These are phyloP conservation scores for Pandemis heparana DNA, from an alignment of 2,888 invertebrate genomes.

Conservation along the genomic window DNA sequence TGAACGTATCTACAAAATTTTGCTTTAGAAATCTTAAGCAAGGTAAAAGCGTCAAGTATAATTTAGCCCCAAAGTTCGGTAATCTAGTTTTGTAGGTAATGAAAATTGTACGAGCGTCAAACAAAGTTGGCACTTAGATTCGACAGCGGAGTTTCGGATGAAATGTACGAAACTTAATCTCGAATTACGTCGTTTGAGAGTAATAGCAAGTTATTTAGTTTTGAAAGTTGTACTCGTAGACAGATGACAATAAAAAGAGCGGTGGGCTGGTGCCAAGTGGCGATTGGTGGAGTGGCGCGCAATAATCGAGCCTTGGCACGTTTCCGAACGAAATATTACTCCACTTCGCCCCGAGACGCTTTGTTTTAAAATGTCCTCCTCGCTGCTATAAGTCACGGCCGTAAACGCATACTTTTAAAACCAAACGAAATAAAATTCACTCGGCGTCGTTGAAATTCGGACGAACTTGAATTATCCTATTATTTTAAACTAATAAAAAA, in stretches of 20 bases:
- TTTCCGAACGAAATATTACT: conserved; percentile 49
- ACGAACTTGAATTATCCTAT: conserved; percentile 8
- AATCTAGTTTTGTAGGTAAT: not conserved
- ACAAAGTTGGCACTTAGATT: conserved; percentile 1
- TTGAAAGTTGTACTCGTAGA: conserved; percentile 47
- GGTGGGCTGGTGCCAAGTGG: conserved; percentile 54
- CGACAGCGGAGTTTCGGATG: conserved; percentile 2
- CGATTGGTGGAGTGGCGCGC: conserved; percentile 54
- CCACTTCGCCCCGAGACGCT: conserved; percentile 31
- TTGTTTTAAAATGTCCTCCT: conserved; percentile 38
- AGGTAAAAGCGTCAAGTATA: not conserved
- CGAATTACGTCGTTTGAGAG: conserved; percentile 35
- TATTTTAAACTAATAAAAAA: conserved; percentile 11
- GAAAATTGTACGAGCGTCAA: not conserved
- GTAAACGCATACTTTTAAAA: conserved; percentile 31
- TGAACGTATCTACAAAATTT: conserved; percentile 2
- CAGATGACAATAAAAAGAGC: conserved; percentile 50
- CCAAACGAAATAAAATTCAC: conserved; percentile 20
- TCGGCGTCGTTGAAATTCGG: conserved; percentile 12
- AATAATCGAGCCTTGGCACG: conserved; percentile 57
- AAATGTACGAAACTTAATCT: not conserved
- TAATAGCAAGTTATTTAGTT: conserved; percentile 47
- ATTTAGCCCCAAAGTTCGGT: conserved; percentile 1
- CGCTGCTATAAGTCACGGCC: conserved; percentile 24
- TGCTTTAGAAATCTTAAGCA: not conserved